phyloP scores from a whole-genome alignment of 2,888 invertebrate genomes.

The Gandaritis pyraliata region DNA sequence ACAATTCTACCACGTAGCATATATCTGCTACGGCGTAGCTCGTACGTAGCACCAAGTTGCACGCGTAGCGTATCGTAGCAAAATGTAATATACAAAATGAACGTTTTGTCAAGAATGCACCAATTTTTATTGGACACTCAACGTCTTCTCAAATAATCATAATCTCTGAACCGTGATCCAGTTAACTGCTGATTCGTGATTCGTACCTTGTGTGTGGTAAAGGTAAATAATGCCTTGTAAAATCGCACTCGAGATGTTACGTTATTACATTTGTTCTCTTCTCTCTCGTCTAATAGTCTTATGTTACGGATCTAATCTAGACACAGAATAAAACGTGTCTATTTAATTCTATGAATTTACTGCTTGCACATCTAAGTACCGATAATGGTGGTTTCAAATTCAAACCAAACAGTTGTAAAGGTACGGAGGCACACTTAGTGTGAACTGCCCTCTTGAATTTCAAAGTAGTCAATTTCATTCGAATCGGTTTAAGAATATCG shows the following conservation, averaged over 20 bases:
- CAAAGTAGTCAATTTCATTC: slow-evolving; percentile 25
- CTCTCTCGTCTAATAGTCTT: too few relatives aligned
- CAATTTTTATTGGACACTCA: slow-evolving; percentile 1
- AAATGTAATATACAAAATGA: too few relatives aligned
- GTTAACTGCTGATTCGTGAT: too few relatives aligned
- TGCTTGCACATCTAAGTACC: neutral
- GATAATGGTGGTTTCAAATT: slow-evolving; percentile 11
- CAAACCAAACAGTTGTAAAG: slow-evolving; percentile 14
- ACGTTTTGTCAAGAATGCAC: neutral
- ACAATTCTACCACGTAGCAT: too few relatives aligned
- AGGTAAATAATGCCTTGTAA: too few relatives aligned
- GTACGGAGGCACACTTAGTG: slow-evolving; percentile 19
- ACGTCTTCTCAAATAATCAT: slow-evolving; percentile 12
- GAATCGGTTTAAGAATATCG: slow-evolving; percentile 12
- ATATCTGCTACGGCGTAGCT: slow-evolving; percentile 17
- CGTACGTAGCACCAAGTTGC: too few relatives aligned
- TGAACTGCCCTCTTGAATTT: slow-evolving; percentile 26
- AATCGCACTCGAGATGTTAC: too few relatives aligned
- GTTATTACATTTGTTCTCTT: too few relatives aligned
- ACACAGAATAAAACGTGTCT: too few relatives aligned
- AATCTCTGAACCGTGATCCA: neutral
- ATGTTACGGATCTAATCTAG: too few relatives aligned
- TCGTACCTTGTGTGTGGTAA: too few relatives aligned
- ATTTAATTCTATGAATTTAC: neutral
- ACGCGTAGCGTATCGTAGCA: too few relatives aligned